Conservation (phyloP, 2,888 invertebrate species). For the Chrysotoxum bicinctum region DNA sequence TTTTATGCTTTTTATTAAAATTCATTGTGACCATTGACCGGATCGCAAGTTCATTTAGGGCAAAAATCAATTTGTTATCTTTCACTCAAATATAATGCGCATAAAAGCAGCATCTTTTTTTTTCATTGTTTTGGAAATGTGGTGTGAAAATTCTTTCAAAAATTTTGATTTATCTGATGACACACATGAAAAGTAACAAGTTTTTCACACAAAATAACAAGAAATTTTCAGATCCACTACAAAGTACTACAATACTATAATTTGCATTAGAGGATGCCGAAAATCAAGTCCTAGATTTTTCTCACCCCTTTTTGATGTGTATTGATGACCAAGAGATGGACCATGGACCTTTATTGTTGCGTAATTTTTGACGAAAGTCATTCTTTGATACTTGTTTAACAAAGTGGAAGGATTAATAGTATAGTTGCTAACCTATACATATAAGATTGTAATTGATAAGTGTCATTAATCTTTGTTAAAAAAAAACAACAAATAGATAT, state of each 20-base stretch:
- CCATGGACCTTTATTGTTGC: constrained; percentile 49
- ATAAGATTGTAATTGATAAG: constrained; percentile 41
- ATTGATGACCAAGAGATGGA: constrained; percentile 66
- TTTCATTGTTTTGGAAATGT: background rate
- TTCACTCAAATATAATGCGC: constrained; percentile 42
- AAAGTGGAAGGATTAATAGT: constrained; percentile 55
- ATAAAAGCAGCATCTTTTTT: constrained; percentile 18
- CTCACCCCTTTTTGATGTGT: constrained; percentile 60
- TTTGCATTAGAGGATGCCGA: constrained; percentile 26
- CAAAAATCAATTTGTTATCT: constrained; percentile 66
- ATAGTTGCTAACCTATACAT: background rate
- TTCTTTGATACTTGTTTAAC: constrained; percentile 38
- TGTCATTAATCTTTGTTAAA: constrained; percentile 66
- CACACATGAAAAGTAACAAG: constrained; percentile 48
- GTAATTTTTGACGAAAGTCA: constrained; percentile 47
- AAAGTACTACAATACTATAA: background rate
- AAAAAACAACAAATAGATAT: background rate
- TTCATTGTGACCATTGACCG: constrained; percentile 44
- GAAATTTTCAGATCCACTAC: background rate
- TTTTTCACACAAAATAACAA: constrained; percentile 38
- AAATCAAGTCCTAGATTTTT: constrained; percentile 29
- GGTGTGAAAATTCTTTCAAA: constrained; percentile 39
- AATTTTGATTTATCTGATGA: constrained; percentile 48
- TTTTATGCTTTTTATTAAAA: constrained; percentile 47
- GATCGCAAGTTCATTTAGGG: constrained; percentile 6